phyloP scores from a whole-genome alignment of 2,113 vertebrate species.

The Pteropus alecto region DNA sequence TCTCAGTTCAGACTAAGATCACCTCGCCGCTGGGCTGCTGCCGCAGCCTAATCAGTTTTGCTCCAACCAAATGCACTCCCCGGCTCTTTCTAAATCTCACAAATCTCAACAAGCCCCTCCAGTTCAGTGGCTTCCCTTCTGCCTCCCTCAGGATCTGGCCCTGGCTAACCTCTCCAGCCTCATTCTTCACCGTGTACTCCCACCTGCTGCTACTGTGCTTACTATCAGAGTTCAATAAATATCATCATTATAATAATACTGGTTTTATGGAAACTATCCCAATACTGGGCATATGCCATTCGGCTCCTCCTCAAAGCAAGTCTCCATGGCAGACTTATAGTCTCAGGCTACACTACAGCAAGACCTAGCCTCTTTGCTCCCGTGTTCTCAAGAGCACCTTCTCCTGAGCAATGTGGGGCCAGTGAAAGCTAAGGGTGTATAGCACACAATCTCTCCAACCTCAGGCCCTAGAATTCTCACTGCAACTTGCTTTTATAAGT shows the following conservation, averaged over 20 bases:
- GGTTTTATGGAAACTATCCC: background rate
- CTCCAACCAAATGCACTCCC: background rate
- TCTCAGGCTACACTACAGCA: too few species aligned
- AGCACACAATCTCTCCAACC: background rate
- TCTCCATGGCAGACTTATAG: background rate
- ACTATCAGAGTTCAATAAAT: background rate
- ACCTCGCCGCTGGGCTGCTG: background rate
- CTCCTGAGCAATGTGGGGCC: background rate
- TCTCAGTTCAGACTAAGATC: background rate
- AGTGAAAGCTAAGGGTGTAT: background rate
- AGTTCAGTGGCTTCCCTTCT: too few species aligned
- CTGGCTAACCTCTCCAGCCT: background rate
- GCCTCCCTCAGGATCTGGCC: background rate
- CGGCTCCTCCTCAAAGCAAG: background rate
- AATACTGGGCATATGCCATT: background rate
- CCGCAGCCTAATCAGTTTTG: background rate
- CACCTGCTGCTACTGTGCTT: background rate
- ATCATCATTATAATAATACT: background rate
- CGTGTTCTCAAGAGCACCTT: background rate
- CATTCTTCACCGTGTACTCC: too few species aligned
- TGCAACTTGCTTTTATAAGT: background rate
- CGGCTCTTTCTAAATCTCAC: background rate
- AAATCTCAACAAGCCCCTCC: background rate
- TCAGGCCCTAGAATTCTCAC: background rate
- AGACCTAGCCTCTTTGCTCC: background rate